Evolutionary conservation across 1,140 invertebrate genomes (phyloP), one percentile per base, ranked within the genome.

Genomic region (Caenorhabditis brenneri): DNA sequence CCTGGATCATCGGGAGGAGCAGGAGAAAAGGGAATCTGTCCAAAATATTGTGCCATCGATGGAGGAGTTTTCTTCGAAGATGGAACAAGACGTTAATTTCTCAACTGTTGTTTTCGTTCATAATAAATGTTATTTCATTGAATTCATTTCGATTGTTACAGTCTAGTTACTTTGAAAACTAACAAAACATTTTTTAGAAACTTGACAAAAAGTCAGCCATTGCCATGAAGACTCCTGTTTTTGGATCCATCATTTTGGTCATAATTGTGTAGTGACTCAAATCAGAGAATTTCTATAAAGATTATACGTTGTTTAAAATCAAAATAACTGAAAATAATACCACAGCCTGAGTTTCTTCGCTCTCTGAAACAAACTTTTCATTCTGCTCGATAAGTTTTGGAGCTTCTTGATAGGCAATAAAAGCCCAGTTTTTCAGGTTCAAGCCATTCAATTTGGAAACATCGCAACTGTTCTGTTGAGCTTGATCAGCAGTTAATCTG

Each of bases 61-160:
- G 79, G 79, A 51, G 79, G 79, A n/a, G 79, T 80, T 80, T 74
- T 74, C 79, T 80, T 80, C 22, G 79, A 80, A 31, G 79, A 80
- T 51, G 79, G 79, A 49, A 80, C 65, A 42, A 42, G 65, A 42
- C 33, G 65, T 3, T 74, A 24, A 74, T 19, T 42, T 12, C n/a
- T n/a, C n/a, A n/a, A n/a, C n/a, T 74, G 27, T 27, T 10, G 7
- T 24, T 42, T 74, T 33, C 42, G 9, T 74, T 42, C 24, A 22
- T 42, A 74, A 42, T 42, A 74, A 74, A 74, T 1, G 22, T 27
- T 36, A 36, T 65, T 65, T 65, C 27, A 55, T 51, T 27, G 7
- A 7, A 16, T 55, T n/a, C n/a, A n/a, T n/a, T n/a, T 29, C 2
- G 27, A 9, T 55, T 3, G 2, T 27, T 51, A 3, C 7, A 19